These are phyloP conservation scores for Carterocephalus palaemon DNA, from an alignment of 2,888 invertebrate species.

Conservation along the genomic window DNA sequence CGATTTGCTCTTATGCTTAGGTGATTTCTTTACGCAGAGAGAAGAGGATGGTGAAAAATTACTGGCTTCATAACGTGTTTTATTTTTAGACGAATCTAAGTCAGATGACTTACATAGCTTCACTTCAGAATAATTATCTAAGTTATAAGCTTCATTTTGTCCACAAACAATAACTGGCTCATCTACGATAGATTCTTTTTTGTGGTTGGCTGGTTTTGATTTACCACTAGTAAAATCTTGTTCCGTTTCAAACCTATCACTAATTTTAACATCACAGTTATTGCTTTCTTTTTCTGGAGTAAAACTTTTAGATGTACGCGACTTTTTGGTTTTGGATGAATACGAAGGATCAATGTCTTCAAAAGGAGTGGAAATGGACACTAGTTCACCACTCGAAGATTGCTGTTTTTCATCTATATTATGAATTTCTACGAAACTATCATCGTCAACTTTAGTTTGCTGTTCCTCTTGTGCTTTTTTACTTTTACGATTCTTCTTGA, in stretches of 20 bases:
- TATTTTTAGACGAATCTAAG: slow-evolving; percentile 24
- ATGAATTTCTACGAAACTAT: slow-evolving; percentile 72
- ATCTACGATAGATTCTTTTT: slow-evolving; percentile 26
- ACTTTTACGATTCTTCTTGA: slow-evolving; percentile 55
- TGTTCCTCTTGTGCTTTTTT: slow-evolving; percentile 55
- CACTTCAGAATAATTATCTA: background rate
- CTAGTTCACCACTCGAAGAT: slow-evolving; percentile 56
- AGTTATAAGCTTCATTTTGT: background rate
- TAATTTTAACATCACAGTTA: slow-evolving; percentile 34
- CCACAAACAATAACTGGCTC: background rate
- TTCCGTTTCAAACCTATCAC: slow-evolving; percentile 39
- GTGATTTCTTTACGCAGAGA: slow-evolving; percentile 41
- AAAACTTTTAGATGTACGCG: slow-evolving; percentile 50
- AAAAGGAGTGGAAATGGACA: slow-evolving; percentile 63
- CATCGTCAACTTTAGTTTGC: slow-evolving; percentile 56
- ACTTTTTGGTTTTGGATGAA: slow-evolving; percentile 52
- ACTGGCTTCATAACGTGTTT: slow-evolving; percentile 18
- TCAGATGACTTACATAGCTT: slow-evolving; percentile 22
- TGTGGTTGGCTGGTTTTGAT: slow-evolving; percentile 33
- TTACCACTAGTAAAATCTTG: slow-evolving; percentile 35
- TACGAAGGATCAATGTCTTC: slow-evolving; percentile 55
- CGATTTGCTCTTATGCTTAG: slow-evolving; percentile 59
- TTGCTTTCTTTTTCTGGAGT: slow-evolving; percentile 49
- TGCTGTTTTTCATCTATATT: slow-evolving; percentile 65
- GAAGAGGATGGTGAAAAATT: slow-evolving; percentile 26